These are phyloP conservation scores for Luscinia luscinia DNA, from an alignment of 2,797 vertebrate species.

Conservation along the genomic window DNA sequence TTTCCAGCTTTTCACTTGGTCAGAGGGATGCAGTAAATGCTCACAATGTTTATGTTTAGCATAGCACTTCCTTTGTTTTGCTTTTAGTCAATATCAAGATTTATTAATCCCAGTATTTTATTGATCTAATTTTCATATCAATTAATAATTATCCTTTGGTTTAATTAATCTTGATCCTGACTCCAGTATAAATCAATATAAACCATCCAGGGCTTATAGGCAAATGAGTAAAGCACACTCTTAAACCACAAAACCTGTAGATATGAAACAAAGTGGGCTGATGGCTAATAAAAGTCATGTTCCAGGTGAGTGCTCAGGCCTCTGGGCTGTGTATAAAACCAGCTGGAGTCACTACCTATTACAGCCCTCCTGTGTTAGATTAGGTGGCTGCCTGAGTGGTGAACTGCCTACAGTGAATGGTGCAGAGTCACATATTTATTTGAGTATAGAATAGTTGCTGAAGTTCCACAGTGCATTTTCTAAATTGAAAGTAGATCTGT, in stretches of 20 bases:
- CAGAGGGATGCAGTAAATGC: neutral
- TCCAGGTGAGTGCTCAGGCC: constrained; percentile 26
- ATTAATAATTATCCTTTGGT: constrained; percentile 66
- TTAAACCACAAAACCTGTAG: neutral
- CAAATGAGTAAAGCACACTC: neutral
- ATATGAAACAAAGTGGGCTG: neutral
- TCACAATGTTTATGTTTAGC: constrained; percentile 36
- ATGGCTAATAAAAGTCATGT: constrained; percentile 3
- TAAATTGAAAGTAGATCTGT: neutral
- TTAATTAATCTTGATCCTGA: constrained; percentile 71
- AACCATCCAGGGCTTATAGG: neutral
- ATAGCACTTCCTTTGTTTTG: constrained; percentile 28
- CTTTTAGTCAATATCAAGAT: constrained; percentile 66
- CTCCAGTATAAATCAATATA: constrained; percentile 45
- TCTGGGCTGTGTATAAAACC: neutral
- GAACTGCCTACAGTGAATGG: neutral
- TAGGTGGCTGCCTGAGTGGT: neutral
- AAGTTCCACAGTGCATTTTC: neutral
- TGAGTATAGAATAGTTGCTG: neutral
- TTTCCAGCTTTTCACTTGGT: neutral
- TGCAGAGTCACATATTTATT: neutral
- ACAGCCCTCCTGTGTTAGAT: neutral
- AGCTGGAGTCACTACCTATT: neutral
- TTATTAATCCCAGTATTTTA: constrained; percentile 69
- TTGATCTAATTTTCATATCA: constrained; percentile 68